Conservation (phyloP, 2,113 vertebrate species). For the Fulica atra region DNA sequence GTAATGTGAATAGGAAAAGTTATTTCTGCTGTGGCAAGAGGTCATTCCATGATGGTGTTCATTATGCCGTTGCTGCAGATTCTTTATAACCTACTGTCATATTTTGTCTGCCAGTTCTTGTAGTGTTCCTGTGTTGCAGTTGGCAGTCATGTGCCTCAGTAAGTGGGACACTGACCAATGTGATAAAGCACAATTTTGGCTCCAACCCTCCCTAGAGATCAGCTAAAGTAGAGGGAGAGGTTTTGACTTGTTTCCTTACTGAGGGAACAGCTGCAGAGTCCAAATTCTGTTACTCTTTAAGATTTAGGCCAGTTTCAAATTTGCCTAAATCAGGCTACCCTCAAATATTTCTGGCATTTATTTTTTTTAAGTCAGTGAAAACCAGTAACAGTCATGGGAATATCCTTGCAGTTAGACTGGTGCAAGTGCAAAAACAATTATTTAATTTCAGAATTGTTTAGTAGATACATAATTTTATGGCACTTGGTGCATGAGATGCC, state of each 20-base stretch:
- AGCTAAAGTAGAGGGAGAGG: neutral
- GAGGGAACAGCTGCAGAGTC: neutral
- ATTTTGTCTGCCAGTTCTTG: neutral
- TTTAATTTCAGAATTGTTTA: neutral
- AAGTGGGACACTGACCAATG: neutral
- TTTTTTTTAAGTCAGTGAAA: neutral
- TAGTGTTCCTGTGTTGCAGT: neutral
- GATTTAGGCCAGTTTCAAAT: neutral
- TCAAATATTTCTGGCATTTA: neutral
- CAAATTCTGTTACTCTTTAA: neutral
- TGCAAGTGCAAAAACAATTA: neutral
- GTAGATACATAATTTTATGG: neutral
- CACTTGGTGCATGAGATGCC: neutral
- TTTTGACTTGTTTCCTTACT: neutral
- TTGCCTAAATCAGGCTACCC: neutral
- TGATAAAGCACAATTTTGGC: neutral
- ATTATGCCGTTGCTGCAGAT: neutral
- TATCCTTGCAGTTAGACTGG: neutral
- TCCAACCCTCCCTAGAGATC: neutral
- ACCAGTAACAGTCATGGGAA: neutral
- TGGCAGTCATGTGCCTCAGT: neutral
- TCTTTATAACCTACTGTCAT: neutral
- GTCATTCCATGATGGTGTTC: neutral
- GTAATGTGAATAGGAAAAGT: neutral
- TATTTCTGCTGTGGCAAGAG: neutral